A percentile compares a stretch with the other conserved stretches of the same genome.
phyloP scores from a whole-genome alignment of 2,888 invertebrate genomes.

The Eugnorisma glareosa region DNA sequence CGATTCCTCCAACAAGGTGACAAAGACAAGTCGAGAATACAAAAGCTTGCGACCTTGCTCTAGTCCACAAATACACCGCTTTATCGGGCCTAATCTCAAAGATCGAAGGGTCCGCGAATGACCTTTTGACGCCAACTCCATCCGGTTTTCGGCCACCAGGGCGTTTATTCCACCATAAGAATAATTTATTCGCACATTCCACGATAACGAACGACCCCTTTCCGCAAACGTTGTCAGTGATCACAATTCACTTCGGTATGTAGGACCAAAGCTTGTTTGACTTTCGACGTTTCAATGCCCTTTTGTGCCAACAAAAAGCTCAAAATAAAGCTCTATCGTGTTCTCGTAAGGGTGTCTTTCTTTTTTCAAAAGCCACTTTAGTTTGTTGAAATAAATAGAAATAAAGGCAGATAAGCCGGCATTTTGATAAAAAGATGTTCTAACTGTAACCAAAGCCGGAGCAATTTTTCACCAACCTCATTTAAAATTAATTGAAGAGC shows the following conservation, averaged over 20 bases:
- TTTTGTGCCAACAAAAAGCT: constrained; percentile 42
- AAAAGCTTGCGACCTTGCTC: neutral
- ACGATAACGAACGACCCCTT: constrained; percentile 57
- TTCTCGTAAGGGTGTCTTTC: constrained; percentile 21
- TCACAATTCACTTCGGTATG: constrained; percentile 53
- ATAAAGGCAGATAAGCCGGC: neutral
- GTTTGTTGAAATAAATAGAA: constrained; percentile 18
- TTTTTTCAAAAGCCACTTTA: constrained; percentile 17
- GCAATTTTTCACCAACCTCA: neutral
- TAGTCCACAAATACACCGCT: constrained; percentile 12
- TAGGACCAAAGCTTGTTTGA: constrained; percentile 41
- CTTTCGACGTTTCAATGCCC: constrained; percentile 42
- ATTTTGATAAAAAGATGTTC: constrained; percentile 17
- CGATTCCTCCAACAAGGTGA: neutral
- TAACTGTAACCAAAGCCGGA: constrained; percentile 4
- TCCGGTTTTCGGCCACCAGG: constrained; percentile 65
- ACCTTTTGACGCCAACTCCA: constrained; percentile 69
- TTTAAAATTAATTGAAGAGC: neutral
- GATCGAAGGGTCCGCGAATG: constrained; percentile 62
- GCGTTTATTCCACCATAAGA: constrained; percentile 67
- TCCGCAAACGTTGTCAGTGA: constrained; percentile 52
- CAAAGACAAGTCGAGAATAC: constrained; percentile 3
- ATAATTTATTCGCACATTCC: constrained; percentile 73
- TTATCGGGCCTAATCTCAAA: constrained; percentile 33
- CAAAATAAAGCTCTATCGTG: constrained; percentile 17